These are phyloP conservation scores for Gymnocephalus cernua DNA, from an alignment of 2,113 vertebrate genomes.

Conservation along the genomic window DNA sequence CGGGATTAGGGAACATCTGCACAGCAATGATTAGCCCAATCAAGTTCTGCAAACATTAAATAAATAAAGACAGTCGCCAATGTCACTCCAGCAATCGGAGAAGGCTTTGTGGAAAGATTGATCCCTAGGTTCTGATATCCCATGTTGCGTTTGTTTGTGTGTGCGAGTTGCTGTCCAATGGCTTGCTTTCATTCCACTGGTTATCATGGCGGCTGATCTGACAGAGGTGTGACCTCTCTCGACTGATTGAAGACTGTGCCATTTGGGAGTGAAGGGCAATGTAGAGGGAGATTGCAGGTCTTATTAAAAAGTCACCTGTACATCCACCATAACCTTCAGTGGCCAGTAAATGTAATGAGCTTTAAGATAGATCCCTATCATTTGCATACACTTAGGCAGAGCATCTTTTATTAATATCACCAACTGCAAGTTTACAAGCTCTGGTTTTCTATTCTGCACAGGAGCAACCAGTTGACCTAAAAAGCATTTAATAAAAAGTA, in stretches of 20 bases:
- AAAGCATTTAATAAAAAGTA: neutral
- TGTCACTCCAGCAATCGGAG: neutral
- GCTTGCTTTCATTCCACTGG: constrained; percentile 34
- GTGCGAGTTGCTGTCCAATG: constrained; percentile 27
- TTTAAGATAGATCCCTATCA: constrained; percentile 42
- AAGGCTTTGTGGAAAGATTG: constrained; percentile 31
- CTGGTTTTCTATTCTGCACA: neutral
- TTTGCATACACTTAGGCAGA: constrained; percentile 21
- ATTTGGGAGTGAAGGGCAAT: constrained; percentile 69
- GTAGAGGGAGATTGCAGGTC: constrained; percentile 44
- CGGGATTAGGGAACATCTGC: constrained; percentile 54
- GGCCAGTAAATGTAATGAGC: constrained; percentile 47
- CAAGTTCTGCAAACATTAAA: constrained; percentile 42
- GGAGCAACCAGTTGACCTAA: neutral
- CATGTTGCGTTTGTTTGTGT: constrained; percentile 6
- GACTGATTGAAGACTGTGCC: constrained; percentile 75
- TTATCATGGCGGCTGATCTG: constrained; percentile 63
- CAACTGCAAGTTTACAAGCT: neutral
- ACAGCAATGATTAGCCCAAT: constrained; percentile 53
- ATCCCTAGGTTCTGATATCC: constrained; percentile 16
- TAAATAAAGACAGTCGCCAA: constrained; percentile 16
- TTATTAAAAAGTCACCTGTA: constrained; percentile 71
- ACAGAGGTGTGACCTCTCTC: constrained; percentile 66
- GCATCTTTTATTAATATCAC: constrained; percentile 1
- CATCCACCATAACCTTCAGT: constrained; percentile 66